Evolutionary conservation across 2,113 vertebrate genomes (phyloP).

Genomic region (Macaca fascicularis): DNA sequence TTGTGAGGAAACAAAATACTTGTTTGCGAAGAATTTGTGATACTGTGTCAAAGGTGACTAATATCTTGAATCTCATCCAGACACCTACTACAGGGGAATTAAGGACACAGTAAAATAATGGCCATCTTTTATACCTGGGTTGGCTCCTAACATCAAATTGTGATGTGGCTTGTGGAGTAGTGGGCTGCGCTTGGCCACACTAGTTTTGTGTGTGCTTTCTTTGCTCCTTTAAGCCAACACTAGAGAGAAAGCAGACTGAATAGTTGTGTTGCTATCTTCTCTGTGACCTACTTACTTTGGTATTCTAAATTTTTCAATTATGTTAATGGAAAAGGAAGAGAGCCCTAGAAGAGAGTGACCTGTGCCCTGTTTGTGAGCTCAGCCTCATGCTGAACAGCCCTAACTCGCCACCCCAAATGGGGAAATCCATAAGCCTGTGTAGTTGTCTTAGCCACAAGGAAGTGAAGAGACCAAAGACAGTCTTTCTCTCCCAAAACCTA

Average conservation of each 20-base stretch:
- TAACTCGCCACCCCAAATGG: neutral
- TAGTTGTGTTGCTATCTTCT: neutral
- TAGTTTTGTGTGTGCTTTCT: neutral
- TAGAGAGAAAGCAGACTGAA: neutral
- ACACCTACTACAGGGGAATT: neutral
- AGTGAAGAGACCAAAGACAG: neutral
- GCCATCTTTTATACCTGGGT: neutral
- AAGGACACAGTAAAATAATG: slow-evolving; percentile 32
- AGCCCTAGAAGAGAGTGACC: neutral
- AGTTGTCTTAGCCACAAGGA: neutral
- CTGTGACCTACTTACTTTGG: neutral
- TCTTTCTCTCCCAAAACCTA: neutral
- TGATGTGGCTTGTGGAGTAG: neutral
- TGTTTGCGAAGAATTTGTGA: slow-evolving; percentile 51
- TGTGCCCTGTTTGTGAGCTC: neutral
- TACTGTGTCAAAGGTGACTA: slow-evolving; percentile 52
- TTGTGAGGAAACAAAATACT: slow-evolving; percentile 48
- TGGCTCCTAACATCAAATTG: neutral
- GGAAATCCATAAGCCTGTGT: neutral
- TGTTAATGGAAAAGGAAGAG: neutral
- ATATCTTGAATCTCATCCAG: slow-evolving; percentile 15
- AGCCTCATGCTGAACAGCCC: neutral
- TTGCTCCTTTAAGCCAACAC: neutral
- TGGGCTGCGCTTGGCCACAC: neutral
- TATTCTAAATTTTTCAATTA: neutral